Base-by-base conservation (phyloP, 1,140 invertebrate genomes). In the Pollicipes pollicipes region DNA sequence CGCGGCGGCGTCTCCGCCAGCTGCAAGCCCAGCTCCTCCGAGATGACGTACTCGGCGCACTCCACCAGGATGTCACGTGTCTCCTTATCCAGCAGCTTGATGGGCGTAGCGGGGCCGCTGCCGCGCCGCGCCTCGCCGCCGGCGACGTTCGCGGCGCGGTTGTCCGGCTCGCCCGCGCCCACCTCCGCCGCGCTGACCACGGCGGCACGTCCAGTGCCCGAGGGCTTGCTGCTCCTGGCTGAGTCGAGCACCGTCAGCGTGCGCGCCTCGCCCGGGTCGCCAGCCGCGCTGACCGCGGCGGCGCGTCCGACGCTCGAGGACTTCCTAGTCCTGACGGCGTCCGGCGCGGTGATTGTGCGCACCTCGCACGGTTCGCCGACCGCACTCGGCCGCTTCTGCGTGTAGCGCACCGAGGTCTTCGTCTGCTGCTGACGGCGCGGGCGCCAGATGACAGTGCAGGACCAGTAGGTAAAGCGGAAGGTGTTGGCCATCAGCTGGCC, bases 401-500 rank as follows among this genome's bases (percentile, higher is more conserved):
- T 21, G 45, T 58, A 58, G 17, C 45, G 45, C 45, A 58, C 45
- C 2, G 45, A 58, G 17, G 45, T 58, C 2, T 21, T 10, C 45
- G 45, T 58, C 13, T 10, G 13, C 45, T 58, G 45, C 17, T 10
- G 45, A 3, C 45, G 45, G 6, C 45, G 45, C 6, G 45, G 45
- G 10, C 64, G n/a, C 27, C 64, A 66, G 27, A 72, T 31, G 10
- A 70, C 45, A 3, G 28, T 35, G 68, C 58, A n/a, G 24, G 68
- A 30, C 27, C 29, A 82, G 79, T 90, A 91, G 10, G 84, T 84
- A 75, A 86, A 84, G 75, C 88, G 84, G 72, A 90, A 86, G 1
- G 86, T 83, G 32, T 86, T 83, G 27, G 90, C 90, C 71, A 93
- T 82, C 66, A 89, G 82, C n/a, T 87, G 85, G 0, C 92, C 92